phyloP scores from a whole-genome alignment of 2,888 invertebrate species.

The Pandemis cinnamomeana region DNA sequence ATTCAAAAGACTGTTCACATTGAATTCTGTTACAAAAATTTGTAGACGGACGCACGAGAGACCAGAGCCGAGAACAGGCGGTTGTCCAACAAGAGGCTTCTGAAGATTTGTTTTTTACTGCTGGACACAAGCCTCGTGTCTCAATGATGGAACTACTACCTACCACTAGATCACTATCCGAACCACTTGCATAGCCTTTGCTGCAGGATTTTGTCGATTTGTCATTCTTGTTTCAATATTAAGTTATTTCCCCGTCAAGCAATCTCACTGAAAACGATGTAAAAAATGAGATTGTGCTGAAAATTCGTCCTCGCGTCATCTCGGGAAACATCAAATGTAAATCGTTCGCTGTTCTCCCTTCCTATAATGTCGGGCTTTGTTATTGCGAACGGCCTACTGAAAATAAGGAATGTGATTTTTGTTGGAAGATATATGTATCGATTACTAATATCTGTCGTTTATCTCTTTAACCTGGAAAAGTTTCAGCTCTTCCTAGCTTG shows the following conservation, averaged over 20 bases:
- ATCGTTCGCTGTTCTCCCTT: constrained; percentile 27
- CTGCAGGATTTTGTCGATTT: not conserved
- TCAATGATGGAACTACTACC: too few relatives aligned
- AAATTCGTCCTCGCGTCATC: constrained; percentile 26
- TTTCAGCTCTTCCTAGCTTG: not conserved
- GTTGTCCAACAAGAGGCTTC: not conserved
- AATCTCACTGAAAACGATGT: constrained; percentile 14
- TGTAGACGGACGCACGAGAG: not conserved
- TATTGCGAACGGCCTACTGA: constrained; percentile 26
- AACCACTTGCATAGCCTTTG: not conserved
- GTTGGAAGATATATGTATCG: constrained; percentile 19
- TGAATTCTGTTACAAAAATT: too few relatives aligned
- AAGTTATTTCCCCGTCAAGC: constrained; percentile 24
- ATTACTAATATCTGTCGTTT: not conserved
- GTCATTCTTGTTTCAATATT: not conserved
- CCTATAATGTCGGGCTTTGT: constrained; percentile 17
- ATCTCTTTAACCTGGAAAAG: not conserved
- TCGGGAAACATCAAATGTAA: constrained; percentile 37
- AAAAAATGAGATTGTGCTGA: constrained; percentile 29
- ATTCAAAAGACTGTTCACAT: too few relatives aligned
- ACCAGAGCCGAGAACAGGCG: not conserved
- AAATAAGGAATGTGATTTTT: constrained; percentile 23
- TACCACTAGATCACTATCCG: not conserved
- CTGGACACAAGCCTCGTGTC: too few relatives aligned
- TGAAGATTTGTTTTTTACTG: too few relatives aligned